Evolutionary conservation across 1,140 invertebrate genomes (phyloP).

Genomic region (Papilio xuthus): DNA sequence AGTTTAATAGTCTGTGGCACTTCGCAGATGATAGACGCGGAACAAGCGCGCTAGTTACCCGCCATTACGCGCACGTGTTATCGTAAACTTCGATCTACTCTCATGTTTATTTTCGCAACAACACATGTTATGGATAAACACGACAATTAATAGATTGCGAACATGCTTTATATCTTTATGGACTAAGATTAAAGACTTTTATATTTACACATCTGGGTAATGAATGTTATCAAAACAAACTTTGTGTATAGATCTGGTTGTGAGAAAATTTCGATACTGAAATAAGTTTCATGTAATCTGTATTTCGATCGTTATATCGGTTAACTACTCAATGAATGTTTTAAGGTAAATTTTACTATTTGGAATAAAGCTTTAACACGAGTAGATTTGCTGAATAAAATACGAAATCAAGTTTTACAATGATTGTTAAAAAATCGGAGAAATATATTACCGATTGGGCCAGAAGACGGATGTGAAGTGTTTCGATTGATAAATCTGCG

Average conservation of each 20-base stretch:
- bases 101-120: slow-evolving; percentile 31
- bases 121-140: slow-evolving; percentile 54
- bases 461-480: no score
- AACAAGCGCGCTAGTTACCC: slow-evolving; percentile 28
- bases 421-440: no score
- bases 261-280: slow-evolving; percentile 16
- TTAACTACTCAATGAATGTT: not conserved
- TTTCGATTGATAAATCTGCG: no score
- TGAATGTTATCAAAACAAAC: slow-evolving; percentile 28
- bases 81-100: slow-evolving; percentile 38
- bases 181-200: slow-evolving; percentile 32
- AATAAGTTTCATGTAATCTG: not conserved
- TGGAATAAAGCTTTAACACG: no score
- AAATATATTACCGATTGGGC: no score
- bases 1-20: slow-evolving; percentile 24
- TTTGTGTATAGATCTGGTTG: slow-evolving; percentile 2
- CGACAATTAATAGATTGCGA: slow-evolving; percentile 51
- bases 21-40: slow-evolving; percentile 11
- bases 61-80: slow-evolving; percentile 31
- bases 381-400: no score
- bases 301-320: not conserved
- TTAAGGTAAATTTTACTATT: no score
- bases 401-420: no score
- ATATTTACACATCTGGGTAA: slow-evolving; percentile 29
- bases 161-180: slow-evolving; percentile 25